Evolutionary conservation across 2,888 invertebrate species (phyloP).

Genomic region (Nasonia oneida): DNA sequence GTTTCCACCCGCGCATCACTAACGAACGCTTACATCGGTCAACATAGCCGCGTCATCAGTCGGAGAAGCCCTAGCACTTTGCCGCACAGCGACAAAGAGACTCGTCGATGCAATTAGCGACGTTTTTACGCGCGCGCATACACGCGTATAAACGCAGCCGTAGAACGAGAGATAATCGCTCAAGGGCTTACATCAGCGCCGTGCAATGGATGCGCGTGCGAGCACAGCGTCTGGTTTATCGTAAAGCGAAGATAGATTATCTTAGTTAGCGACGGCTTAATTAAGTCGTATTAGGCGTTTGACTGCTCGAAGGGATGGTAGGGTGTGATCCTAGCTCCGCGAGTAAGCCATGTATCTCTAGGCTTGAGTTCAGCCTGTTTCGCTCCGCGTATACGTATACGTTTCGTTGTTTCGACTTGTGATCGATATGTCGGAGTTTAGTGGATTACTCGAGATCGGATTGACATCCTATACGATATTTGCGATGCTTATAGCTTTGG

Average conservation of each 20-base stretch:
- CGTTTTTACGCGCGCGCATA: background rate
- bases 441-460: slow-evolving; percentile 55
- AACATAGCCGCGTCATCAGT: too few relatives aligned
- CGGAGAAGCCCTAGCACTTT: too few relatives aligned
- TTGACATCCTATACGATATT: background rate
- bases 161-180: slow-evolving; percentile 17
- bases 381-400: slow-evolving; percentile 47
- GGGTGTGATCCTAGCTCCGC: slow-evolving; percentile 26
- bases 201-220: background rate
- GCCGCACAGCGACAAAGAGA: background rate
- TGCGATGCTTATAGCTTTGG: background rate
- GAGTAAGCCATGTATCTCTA: slow-evolving; percentile 33
- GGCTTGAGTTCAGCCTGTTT: background rate
- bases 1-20: too few relatives aligned
- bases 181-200: slow-evolving; percentile 8
- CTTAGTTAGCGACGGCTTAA: slow-evolving; percentile 69
- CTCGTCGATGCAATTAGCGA: background rate
- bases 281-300: slow-evolving; percentile 65
- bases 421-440: slow-evolving; percentile 52
- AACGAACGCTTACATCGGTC: too few relatives aligned
- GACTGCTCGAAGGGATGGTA: slow-evolving; percentile 8
- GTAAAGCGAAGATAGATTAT: slow-evolving; percentile 68
- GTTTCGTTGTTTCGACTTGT: slow-evolving; percentile 36
- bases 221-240: slow-evolving; percentile 25
- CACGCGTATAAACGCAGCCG: background rate